Evolutionary conservation across 2,113 vertebrate genomes (phyloP).

Genomic region (Catharus minimus): DNA sequence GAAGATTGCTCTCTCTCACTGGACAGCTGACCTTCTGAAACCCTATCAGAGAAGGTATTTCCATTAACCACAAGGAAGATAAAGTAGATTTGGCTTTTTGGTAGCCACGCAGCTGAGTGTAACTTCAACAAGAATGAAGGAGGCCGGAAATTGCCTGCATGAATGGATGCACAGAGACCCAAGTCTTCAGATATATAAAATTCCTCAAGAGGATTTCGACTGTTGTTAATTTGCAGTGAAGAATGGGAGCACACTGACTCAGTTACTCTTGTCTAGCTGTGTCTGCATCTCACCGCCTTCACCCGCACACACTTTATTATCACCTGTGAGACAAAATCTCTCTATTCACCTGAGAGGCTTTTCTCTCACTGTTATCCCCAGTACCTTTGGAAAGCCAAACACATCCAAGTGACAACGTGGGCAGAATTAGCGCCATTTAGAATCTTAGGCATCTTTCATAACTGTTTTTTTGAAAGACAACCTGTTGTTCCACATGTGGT

Average conservation of each 20-base stretch:
- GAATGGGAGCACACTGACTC: neutral
- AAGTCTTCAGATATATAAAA: neutral
- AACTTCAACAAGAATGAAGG: neutral
- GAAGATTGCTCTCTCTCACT: neutral
- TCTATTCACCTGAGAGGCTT: neutral
- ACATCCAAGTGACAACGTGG: neutral
- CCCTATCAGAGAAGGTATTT: neutral
- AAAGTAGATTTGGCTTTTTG: neutral
- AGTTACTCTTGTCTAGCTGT: neutral
- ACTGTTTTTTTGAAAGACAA: neutral
- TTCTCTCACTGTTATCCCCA: neutral
- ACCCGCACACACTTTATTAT: neutral
- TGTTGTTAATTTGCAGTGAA: neutral
- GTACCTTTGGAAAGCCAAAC: neutral
- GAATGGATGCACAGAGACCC: neutral
- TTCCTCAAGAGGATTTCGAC: neutral
- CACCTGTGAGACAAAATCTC: neutral
- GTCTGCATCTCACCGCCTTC: neutral
- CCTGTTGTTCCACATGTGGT: neutral
- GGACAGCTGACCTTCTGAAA: neutral
- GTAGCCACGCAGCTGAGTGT: neutral
- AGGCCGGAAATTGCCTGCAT: neutral
- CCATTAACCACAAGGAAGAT: neutral
- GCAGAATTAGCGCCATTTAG: neutral
- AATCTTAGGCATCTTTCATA: neutral